Evolutionary conservation across 2,113 vertebrate genomes (phyloP).

Genomic region (Corynorhinus townsendii): DNA sequence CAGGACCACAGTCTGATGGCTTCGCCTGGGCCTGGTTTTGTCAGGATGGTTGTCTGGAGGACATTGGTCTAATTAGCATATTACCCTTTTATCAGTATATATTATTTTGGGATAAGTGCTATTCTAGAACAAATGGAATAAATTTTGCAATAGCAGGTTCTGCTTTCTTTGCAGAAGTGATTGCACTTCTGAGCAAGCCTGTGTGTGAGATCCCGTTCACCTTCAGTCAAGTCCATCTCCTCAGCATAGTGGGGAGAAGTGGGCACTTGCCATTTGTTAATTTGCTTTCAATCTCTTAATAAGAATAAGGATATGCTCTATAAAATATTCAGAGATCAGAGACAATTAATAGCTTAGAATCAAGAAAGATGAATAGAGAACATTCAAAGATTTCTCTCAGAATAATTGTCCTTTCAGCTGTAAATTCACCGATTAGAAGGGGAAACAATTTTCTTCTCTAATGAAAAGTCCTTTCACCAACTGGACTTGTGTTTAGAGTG

Average conservation of each 20-base stretch:
- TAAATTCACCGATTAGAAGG: background rate
- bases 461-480: background rate
- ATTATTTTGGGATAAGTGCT: background rate
- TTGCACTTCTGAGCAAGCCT: background rate
- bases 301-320: background rate
- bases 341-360: background rate
- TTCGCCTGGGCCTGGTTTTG: too few species aligned
- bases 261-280: background rate
- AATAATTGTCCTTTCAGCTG: fast-evolving
- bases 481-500: background rate
- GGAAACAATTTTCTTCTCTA: background rate
- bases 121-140: background rate
- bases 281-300: background rate
- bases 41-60: too few species aligned
- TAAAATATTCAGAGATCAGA: background rate
- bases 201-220: background rate
- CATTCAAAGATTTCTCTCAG: background rate
- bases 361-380: background rate
- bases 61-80: too few species aligned
- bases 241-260: fast-evolving
- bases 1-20: too few species aligned
- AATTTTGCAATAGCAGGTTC: background rate
- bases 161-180: background rate
- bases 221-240: background rate
- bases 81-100: too few species aligned